Evolutionary conservation across 2,797 vertebrate species (phyloP).

Genomic region (Psittacula derbiana): DNA sequence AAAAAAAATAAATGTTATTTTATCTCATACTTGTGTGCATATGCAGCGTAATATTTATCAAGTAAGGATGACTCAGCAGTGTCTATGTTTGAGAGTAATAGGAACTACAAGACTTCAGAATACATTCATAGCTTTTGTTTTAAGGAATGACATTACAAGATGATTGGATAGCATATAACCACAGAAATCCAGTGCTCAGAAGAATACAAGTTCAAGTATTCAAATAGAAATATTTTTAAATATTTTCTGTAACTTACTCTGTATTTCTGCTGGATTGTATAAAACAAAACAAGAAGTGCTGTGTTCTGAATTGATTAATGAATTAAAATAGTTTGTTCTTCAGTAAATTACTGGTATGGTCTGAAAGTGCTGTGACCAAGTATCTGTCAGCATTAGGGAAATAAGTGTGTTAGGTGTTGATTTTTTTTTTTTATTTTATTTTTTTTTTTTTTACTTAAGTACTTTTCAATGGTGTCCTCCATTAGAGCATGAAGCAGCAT

Average conservation of each 20-base stretch:
- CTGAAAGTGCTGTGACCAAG: neutral
- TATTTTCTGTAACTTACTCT: neutral
- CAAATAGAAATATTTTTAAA: neutral
- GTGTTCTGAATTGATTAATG: neutral
- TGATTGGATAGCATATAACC: neutral
- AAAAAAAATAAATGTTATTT: neutral
- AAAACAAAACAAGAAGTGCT: neutral
- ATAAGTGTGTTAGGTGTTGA: neutral
- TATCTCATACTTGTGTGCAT: neutral
- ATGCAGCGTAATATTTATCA: neutral
- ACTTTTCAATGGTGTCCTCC: neutral
- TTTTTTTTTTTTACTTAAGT: neutral
- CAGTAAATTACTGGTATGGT: neutral
- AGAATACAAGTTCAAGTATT: neutral
- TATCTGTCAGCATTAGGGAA: neutral
- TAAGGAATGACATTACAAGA: neutral
- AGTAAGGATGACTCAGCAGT: slow-evolving; percentile 58
- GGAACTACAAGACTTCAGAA: neutral
- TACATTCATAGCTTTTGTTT: neutral
- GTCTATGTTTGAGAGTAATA: neutral
- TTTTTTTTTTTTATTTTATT: neutral
- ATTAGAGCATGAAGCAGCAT: neutral
- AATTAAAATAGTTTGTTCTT: neutral
- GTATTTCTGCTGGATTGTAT: neutral
- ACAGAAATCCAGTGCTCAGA: neutral